These are phyloP conservation scores for Amphibalanus amphitrite DNA, from an alignment of 1,140 invertebrate species.

Conservation along the genomic window DNA sequence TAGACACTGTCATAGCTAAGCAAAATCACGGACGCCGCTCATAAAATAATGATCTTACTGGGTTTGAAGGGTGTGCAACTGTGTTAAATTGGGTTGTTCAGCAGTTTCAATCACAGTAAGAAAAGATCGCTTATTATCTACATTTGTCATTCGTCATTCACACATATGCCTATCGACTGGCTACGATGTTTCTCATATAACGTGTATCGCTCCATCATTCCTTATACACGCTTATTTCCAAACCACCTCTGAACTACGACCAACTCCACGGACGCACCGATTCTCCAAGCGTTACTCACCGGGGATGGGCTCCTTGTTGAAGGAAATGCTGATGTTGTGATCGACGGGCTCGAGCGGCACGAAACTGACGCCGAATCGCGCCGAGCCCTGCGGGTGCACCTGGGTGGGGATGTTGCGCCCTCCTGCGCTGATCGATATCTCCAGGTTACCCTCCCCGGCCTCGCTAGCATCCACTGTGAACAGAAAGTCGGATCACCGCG, in stretches of 20 bases:
- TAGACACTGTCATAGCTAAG: too few species aligned
- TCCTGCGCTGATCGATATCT: constrained; percentile 86
- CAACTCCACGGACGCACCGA: background rate
- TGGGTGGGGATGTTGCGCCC: constrained; percentile 90
- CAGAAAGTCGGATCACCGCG: too few species aligned
- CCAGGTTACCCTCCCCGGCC: constrained; percentile 93
- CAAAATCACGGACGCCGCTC: too few species aligned
- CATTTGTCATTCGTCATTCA: too few species aligned
- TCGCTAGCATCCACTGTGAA: constrained; percentile 74
- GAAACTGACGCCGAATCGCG: constrained; percentile 85
- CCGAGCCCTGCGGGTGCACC: constrained; percentile 76
- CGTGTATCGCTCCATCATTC: constrained; percentile 9
- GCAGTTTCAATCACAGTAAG: too few species aligned
- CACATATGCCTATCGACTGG: too few species aligned
- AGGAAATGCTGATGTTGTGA: constrained; percentile 88
- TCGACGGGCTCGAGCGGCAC: constrained; percentile 81
- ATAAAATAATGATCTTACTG: too few species aligned
- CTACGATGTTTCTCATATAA: too few species aligned
- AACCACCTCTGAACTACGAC: background rate
- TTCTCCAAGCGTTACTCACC: constrained; percentile 26
- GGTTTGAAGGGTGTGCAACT: too few species aligned
- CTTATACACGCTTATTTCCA: constrained; percentile 8
- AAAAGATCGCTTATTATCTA: too few species aligned
- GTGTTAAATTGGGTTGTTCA: too few species aligned
- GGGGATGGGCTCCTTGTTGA: constrained; percentile 69